Evolutionary conservation across 2,888 invertebrate species (phyloP).

Genomic region (Thereva unica): DNA sequence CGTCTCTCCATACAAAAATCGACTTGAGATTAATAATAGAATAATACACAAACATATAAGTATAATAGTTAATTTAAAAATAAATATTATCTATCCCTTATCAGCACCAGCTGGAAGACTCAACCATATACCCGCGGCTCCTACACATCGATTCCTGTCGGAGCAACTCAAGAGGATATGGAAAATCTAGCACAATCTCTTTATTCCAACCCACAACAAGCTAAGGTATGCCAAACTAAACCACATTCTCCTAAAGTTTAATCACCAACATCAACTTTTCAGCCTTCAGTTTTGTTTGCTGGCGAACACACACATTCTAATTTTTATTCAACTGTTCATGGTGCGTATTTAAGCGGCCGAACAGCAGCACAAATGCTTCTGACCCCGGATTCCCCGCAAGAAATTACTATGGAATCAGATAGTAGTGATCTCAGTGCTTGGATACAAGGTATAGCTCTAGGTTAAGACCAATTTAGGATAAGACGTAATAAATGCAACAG

Average conservation of each 20-base stretch:
- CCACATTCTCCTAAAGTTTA: slow-evolving; percentile 10
- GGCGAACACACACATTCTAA: slow-evolving; percentile 94
- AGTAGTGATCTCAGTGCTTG: slow-evolving; percentile 83
- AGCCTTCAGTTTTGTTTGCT: slow-evolving; percentile 87
- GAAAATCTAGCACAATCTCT: slow-evolving; percentile 85
- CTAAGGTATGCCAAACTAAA: slow-evolving; percentile 62
- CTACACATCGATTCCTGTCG: slow-evolving; percentile 88
- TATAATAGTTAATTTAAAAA: too few species aligned
- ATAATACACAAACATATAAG: too few species aligned
- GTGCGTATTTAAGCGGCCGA: slow-evolving; percentile 87
- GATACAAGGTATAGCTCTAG: slow-evolving; percentile 84
- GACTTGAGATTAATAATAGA: too few species aligned
- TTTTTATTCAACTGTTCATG: slow-evolving; percentile 95
- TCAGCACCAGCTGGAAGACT: slow-evolving; percentile 85
- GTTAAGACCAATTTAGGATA: slow-evolving; percentile 56
- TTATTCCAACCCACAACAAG: slow-evolving; percentile 70
- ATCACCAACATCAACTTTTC: slow-evolving; percentile 37
- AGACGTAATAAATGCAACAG: background rate
- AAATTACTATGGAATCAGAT: slow-evolving; percentile 73
- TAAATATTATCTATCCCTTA: slow-evolving; percentile 45
- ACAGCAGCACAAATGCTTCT: slow-evolving; percentile 76
- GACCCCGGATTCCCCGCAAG: slow-evolving; percentile 65
- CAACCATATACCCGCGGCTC: slow-evolving; percentile 84
- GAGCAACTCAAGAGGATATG: slow-evolving; percentile 85
- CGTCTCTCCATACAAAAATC: too few species aligned